A percentile compares a stretch with the other conserved stretches of the same genome.
These are phyloP conservation scores for Petrosia ficiformis DNA, from an alignment of 37 sponge, comb jelly and placozoan species.

Conservation along the genomic window DNA sequence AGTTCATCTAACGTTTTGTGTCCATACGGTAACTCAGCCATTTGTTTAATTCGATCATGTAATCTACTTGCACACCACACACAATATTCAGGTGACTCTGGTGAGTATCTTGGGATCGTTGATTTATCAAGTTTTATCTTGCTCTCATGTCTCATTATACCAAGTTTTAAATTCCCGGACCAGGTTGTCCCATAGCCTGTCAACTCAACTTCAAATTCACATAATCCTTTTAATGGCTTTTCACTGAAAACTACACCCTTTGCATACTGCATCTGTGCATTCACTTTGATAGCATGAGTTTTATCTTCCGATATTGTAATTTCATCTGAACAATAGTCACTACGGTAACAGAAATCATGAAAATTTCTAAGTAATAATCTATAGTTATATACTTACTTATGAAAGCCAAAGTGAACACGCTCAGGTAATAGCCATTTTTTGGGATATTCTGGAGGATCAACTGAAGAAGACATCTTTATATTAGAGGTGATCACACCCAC, in stretches of 20 bases:
- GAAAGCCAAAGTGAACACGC: slow-evolving; percentile 46
- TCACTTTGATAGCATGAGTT: slow-evolving; percentile 44
- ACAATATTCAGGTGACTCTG: slow-evolving; percentile 62
- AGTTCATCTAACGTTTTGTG: slow-evolving; percentile 57
- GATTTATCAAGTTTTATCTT: background rate
- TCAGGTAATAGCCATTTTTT: slow-evolving; percentile 10
- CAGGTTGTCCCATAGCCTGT: slow-evolving; percentile 66
- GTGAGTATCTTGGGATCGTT: slow-evolving; percentile 75
- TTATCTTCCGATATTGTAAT: slow-evolving; percentile 33
- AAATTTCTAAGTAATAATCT: background rate
- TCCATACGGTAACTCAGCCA: slow-evolving; percentile 53
- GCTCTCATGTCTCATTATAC: slow-evolving; percentile 49
- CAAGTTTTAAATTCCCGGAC: slow-evolving; percentile 88
- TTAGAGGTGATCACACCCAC: background rate
- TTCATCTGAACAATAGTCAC: background rate
- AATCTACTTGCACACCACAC: slow-evolving; percentile 82
- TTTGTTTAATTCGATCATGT: slow-evolving; percentile 38
- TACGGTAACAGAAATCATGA: too few species aligned
- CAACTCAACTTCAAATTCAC: slow-evolving; percentile 77
- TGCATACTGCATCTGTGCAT: slow-evolving; percentile 63
- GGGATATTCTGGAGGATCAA: background rate
- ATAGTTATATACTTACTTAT: slow-evolving; percentile 1
- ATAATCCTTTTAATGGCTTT: slow-evolving; percentile 51
- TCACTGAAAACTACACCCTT: slow-evolving; percentile 71
- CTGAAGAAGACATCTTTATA: background rate